Percentiles rank a stretch among this genome's conserved stretches.
Evolutionary conservation across 2,888 invertebrate genomes (phyloP).

Genomic region (Heliconius erato): DNA sequence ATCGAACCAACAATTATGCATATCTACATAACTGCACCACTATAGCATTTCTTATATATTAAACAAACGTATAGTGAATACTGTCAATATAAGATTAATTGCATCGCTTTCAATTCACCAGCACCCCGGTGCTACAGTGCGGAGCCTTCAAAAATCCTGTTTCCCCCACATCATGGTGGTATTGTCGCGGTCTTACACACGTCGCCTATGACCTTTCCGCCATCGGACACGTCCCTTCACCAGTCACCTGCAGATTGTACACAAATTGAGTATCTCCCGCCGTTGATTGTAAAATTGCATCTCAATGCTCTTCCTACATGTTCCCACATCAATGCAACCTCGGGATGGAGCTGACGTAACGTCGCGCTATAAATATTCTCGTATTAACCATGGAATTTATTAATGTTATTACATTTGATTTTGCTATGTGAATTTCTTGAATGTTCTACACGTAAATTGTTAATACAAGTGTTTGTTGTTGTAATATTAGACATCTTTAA

Average conservation of each 20-base stretch:
- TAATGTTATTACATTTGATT: constrained; percentile 12
- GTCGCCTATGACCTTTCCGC: constrained; percentile 40
- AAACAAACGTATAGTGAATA: background rate
- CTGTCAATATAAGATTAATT: background rate
- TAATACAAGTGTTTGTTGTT: background rate
- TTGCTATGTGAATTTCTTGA: constrained; percentile 17
- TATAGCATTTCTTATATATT: background rate
- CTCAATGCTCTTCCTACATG: constrained; percentile 53
- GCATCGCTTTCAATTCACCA: background rate
- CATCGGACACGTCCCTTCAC: constrained; percentile 54
- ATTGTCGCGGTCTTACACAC: background rate
- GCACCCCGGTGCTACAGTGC: background rate
- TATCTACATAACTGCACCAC: background rate
- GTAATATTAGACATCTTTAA: background rate
- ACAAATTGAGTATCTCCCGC: constrained; percentile 54
- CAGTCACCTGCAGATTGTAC: constrained; percentile 54
- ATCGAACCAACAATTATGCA: background rate
- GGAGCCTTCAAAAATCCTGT: constrained; percentile 6
- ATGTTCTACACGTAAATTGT: background rate
- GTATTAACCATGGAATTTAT: constrained; percentile 28
- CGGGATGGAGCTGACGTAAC: constrained; percentile 41
- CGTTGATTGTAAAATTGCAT: constrained; percentile 62
- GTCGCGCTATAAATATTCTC: constrained; percentile 13
- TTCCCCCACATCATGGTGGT: background rate
- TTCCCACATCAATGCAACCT: constrained; percentile 44